Percentiles rank a stretch among this genome's conserved stretches.
Evolutionary conservation across 2,797 vertebrate genomes (phyloP).

Genomic region (Lacerta bilineata): DNA sequence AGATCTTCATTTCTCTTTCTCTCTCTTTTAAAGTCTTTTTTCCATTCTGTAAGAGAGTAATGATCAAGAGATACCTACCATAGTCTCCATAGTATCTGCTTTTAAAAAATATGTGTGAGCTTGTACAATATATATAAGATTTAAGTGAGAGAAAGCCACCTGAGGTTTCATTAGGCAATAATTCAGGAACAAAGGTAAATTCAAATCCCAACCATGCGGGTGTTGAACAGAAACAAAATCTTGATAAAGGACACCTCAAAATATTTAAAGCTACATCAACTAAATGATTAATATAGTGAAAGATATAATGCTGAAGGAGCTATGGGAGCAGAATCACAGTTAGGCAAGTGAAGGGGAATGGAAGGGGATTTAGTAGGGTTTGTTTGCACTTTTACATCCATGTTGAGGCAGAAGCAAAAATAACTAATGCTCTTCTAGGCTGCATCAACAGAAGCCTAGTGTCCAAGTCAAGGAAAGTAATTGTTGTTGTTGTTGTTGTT

Average conservation of each 20-base stretch:
- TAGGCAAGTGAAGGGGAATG: neutral
- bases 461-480: too few species aligned
- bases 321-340: neutral
- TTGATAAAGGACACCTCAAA: neutral
- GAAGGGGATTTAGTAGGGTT: neutral
- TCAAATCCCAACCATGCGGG: neutral
- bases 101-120: neutral
- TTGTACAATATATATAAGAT: neutral
- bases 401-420: too few species aligned
- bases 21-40: slow-evolving; percentile 9
- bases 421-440: too few species aligned
- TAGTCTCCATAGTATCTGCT: slow-evolving; percentile 24
- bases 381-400: neutral
- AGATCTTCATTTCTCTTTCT: neutral
- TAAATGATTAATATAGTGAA: neutral
- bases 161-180: slow-evolving; percentile 24
- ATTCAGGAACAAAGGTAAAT: slow-evolving; percentile 5
- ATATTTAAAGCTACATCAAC: neutral
- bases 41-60: slow-evolving; percentile 48
- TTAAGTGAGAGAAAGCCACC: neutral
- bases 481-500: too few species aligned
- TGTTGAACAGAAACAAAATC: neutral
- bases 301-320: neutral
- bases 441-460: too few species aligned
- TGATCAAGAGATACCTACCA: neutral